These are phyloP conservation scores for Alcedo atthis DNA, from an alignment of 2,797 vertebrate genomes.

Conservation along the genomic window DNA sequence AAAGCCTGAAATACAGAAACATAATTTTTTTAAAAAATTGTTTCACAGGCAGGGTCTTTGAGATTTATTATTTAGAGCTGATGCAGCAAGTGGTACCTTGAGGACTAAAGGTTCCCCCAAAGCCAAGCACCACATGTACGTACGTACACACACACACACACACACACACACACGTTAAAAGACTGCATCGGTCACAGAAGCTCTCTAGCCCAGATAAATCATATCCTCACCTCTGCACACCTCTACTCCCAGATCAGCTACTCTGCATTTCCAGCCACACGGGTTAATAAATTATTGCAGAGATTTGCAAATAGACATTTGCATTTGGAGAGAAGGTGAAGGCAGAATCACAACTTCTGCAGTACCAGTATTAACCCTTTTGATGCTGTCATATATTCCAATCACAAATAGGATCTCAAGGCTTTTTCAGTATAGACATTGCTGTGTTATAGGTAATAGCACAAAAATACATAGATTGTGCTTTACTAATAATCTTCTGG, in stretches of 20 bases:
- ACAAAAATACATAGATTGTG: background rate
- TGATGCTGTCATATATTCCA: background rate
- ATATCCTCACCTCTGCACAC: background rate
- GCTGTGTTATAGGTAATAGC: background rate
- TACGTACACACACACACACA: no score
- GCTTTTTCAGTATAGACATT: background rate
- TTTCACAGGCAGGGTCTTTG: background rate
- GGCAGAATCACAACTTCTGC: background rate
- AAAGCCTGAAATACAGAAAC: background rate
- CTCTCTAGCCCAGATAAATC: background rate
- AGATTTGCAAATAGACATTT: background rate
- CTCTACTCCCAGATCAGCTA: background rate
- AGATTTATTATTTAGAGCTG: background rate
- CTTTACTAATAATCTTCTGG: background rate
- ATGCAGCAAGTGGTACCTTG: background rate
- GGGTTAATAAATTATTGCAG: background rate
- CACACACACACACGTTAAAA: background rate
- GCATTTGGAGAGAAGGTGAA: background rate
- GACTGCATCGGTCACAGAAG: background rate
- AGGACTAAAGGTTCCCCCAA: background rate
- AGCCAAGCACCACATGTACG: accelerated
- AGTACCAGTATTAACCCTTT: background rate
- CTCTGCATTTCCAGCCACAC: background rate
- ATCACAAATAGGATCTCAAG: background rate
- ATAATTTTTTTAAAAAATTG: background rate